phyloP scores from a whole-genome alignment of 2,113 vertebrate species.

The Lynx canadensis region DNA sequence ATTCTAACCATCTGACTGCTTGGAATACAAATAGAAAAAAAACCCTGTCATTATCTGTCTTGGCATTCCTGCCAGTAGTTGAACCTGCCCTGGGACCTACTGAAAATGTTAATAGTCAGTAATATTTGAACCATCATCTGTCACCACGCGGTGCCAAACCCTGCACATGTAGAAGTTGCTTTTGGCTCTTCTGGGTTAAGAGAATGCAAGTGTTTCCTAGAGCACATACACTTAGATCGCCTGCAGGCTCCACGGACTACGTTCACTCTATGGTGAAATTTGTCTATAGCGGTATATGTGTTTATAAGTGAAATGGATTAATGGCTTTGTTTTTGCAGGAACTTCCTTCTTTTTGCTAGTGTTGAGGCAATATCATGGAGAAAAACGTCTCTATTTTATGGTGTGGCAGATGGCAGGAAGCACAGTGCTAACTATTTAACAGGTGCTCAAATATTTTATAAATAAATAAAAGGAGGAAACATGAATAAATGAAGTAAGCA shows the following conservation, averaged over 20 bases:
- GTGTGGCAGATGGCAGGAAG: not conserved
- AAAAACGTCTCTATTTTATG: not conserved
- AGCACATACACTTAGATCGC: not conserved
- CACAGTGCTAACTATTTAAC: not conserved
- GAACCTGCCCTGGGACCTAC: not conserved
- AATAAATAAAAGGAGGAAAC: not conserved
- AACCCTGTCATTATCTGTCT: not conserved
- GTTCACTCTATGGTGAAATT: not conserved
- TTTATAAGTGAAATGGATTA: not conserved
- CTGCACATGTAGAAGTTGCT: not conserved
- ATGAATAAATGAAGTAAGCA: constrained; percentile 32
- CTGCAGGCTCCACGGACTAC: not conserved
- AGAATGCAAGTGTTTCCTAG: not conserved
- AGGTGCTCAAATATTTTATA: constrained; percentile 33
- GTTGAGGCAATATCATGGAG: not conserved
- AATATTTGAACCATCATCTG: not conserved
- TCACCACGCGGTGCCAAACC: not conserved
- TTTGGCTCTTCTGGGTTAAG: not conserved
- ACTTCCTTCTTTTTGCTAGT: not conserved
- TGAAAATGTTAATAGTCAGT: not conserved
- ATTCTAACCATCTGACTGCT: not conserved
- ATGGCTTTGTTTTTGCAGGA: not conserved
- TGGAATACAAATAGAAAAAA: constrained; percentile 21
- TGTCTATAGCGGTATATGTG: not conserved
- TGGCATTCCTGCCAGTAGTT: not conserved